Conservation (phyloP, 2,113 vertebrate species). For the Cyprinodon variegatus region DNA sequence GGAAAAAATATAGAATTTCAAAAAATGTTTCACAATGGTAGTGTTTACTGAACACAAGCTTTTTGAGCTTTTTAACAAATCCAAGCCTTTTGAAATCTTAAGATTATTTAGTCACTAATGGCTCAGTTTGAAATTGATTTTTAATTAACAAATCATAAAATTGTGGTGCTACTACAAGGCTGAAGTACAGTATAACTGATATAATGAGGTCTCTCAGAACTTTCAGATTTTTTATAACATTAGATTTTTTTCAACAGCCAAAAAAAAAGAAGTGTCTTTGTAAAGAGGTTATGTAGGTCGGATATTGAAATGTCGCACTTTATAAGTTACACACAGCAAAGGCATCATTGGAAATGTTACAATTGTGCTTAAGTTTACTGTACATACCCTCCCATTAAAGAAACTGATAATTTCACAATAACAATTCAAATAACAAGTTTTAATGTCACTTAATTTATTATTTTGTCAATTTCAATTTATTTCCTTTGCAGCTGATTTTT, state of each 20-base stretch:
- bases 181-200: too few relatives aligned
- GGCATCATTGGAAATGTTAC: constrained; percentile 28
- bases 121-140: neutral
- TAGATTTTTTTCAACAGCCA: neutral
- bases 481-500: too few relatives aligned
- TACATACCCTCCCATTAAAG: too few relatives aligned
- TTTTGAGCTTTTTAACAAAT: neutral
- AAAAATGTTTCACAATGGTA: neutral
- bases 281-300: neutral
- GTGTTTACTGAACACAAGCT: neutral
- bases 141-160: neutral
- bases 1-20: neutral
- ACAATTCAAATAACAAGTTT: too few relatives aligned
- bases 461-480: too few relatives aligned
- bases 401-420: too few relatives aligned
- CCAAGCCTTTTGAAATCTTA: neutral
- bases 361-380: neutral
- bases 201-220: too few relatives aligned
- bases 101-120: neutral
- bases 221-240: too few relatives aligned
- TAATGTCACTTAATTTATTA: too few relatives aligned
- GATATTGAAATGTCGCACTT: constrained; percentile 24
- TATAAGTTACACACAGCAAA: constrained; percentile 26
- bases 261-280: neutral
- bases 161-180: neutral